Evolutionary conservation across 2,797 vertebrate species (phyloP), one percentile per base, ranked within the genome.

Genomic region (Sebastes alutus): DNA sequence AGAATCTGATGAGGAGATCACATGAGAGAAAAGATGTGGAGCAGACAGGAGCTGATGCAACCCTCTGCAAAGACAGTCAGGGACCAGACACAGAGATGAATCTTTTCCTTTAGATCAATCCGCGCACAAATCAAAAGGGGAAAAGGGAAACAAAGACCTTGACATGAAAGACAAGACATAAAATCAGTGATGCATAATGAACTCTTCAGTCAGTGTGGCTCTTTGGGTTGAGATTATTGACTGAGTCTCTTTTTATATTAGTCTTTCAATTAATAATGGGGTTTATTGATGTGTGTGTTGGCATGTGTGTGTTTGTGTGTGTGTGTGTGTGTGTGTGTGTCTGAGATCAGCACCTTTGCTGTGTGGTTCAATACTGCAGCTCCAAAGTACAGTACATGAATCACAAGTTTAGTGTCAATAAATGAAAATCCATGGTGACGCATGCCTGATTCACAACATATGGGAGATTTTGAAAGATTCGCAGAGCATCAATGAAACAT

Each of bases 41-140:
- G 87, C 72, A 88, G 78, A 88, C 82, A 87, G 54, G 9, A 52
- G 77, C 85, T 91, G 90, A 93, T 77, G 91, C 77, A 93, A 93
- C 60, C 22, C 42, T 62, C 58, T 90, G 90, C 85, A 88, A 72
- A 72, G 90, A 85, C 75, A 77, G 82, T 32, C 23, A 11, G 49
- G 80, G 70, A 84, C 69, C 68, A 85, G 79, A 86, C 76, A 74
- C 33, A 62, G 46, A 75, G 83, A 86, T 73, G n/a, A 78, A 58
- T 80, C 27, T 56, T 76, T 65, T 82, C 42, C 49, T 83, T 85
- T 69, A 82, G 78, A 91, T 91, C 77, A 84, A 81, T 87, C 82
- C 72, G 62, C 56, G 30, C 59, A 67, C 61, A 90, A 82, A 88
- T 84, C 60, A 82, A 83, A 88, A 58, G 72, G 59, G 42, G 56